phyloP scores from a whole-genome alignment of 2,888 invertebrate genomes.

The Acleris sparsana region DNA sequence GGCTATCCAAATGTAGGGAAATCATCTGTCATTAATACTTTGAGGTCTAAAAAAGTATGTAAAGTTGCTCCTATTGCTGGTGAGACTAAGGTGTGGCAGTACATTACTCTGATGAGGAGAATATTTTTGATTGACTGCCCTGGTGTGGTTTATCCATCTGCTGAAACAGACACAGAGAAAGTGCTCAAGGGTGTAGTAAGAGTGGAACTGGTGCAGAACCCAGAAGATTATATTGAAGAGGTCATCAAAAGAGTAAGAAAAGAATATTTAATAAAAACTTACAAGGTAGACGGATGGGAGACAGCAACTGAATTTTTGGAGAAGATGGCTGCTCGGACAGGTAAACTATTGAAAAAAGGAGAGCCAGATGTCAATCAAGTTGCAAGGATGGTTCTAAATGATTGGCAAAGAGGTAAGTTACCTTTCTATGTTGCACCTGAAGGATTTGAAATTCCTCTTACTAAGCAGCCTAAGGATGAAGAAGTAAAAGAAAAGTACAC shows the following conservation, averaged over 20 bases:
- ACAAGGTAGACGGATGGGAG: slow-evolving; percentile 92
- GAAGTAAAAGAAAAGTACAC: slow-evolving; percentile 46
- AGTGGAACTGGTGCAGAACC: slow-evolving; percentile 96
- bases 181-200: slow-evolving; percentile 99
- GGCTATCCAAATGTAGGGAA: slow-evolving; percentile 99
- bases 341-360: slow-evolving; percentile 97
- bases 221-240: slow-evolving; percentile 96
- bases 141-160: slow-evolving; percentile 98
- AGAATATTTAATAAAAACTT: slow-evolving; percentile 95
- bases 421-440: slow-evolving; percentile 97
- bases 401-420: slow-evolving; percentile 98
- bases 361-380: slow-evolving; percentile 96
- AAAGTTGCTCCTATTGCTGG: slow-evolving; percentile 99
- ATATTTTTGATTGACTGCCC: slow-evolving; percentile 99
- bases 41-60: slow-evolving; percentile 98
- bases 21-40: slow-evolving; percentile 98
- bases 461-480: slow-evolving; percentile 63
- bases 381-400: slow-evolving; percentile 97
- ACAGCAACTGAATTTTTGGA: slow-evolving; percentile 95
- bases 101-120: slow-evolving; percentile 97
- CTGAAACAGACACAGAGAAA: slow-evolving; percentile 96
- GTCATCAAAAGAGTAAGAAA: slow-evolving; percentile 93
- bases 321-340: slow-evolving; percentile 92
- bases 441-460: slow-evolving; percentile 88
- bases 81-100: slow-evolving; percentile 99